Base-by-base conservation (phyloP, 2,797 vertebrate species). In the Mustela erminea region DNA sequence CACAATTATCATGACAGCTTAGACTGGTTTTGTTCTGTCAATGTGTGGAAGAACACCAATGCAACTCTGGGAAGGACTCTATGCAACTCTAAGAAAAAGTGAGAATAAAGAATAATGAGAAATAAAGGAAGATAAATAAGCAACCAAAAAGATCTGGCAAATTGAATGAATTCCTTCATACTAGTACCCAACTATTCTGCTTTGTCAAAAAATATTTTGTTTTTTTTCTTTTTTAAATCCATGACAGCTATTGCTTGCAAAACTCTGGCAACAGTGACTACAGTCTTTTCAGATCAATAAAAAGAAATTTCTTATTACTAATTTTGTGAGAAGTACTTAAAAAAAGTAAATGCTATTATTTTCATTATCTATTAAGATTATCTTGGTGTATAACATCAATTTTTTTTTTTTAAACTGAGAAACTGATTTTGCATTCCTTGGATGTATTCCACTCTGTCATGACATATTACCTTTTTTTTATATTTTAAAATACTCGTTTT, bases 311-410 rank as follows among this genome's bases (percentile, higher is more conserved):
- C 5, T 25, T 80, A 54, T 90, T 87, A 6, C 13, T 77, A 74
- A 78, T 58, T 81, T 74, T 12, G 60, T 60, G 60, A 95, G 13
- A 75, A 2, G 21, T n/a, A 38, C 5, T 29, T n/a, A 3, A 83
- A 96, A 93, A 87, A 56, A 62, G 0, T 23, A 88, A 92, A 81
- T 92, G 7, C n/a, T 70, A 88, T 8, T 81, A 5, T 87, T 88
- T 96, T 62, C 46, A 85, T 87, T 90, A 86, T 5, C 1, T 92
- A 84, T 90, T 83, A 35, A 92, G 21, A 86, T 92, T 89, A 25
- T 35, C 21, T 95, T 77, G 54, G 93, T 87, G 29, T 93, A 43
- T 58, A 25, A 54, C 15, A 70, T 52, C 75, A 46, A 68, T 68
- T 49, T 84, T 89, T 87, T 70, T 84, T 70, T 78, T 78, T 8